Conservation (phyloP, 2,888 invertebrate genomes). For the Halictus ligatus region DNA sequence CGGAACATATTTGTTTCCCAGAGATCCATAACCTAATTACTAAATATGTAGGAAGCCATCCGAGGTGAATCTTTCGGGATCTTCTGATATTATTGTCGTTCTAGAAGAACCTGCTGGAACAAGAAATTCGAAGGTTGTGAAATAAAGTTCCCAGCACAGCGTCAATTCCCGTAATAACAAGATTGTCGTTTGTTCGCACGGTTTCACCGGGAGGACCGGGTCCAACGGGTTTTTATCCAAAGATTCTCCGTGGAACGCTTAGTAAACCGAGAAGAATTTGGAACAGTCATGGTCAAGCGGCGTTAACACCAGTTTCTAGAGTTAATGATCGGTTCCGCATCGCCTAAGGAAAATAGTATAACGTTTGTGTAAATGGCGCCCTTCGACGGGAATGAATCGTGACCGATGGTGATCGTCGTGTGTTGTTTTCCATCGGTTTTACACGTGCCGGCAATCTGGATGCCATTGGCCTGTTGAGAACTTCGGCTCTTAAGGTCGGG, state of each 20-base stretch:
- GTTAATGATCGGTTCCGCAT: constrained; percentile 54
- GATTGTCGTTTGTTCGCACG: not conserved
- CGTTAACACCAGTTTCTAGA: constrained; percentile 20
- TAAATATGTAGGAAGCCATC: too few relatives aligned
- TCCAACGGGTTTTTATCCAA: constrained; percentile 12
- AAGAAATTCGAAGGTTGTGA: not conserved
- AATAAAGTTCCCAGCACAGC: not conserved
- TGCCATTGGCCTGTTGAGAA: constrained; percentile 75
- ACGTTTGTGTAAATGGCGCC: constrained; percentile 45
- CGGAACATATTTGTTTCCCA: too few relatives aligned
- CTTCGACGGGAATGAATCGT: constrained; percentile 52
- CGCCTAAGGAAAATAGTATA: constrained; percentile 39
- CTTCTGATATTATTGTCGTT: not conserved
- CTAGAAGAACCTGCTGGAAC: not conserved
- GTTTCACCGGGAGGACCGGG: not conserved
- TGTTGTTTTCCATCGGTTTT: constrained; percentile 69
- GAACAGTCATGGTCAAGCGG: constrained; percentile 39
- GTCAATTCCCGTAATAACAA: not conserved
- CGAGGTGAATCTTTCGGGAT: too few relatives aligned
- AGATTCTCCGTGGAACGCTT: not conserved
- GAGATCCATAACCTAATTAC: too few relatives aligned
- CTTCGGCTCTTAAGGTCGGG: constrained; percentile 49
- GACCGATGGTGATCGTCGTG: constrained; percentile 37
- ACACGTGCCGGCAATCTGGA: constrained; percentile 72
- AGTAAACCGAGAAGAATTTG: constrained; percentile 29